Percentiles rank a stretch among this genome's conserved stretches.
Evolutionary conservation across 2,797 vertebrate species (phyloP).

Genomic region (Chrosomus eos): DNA sequence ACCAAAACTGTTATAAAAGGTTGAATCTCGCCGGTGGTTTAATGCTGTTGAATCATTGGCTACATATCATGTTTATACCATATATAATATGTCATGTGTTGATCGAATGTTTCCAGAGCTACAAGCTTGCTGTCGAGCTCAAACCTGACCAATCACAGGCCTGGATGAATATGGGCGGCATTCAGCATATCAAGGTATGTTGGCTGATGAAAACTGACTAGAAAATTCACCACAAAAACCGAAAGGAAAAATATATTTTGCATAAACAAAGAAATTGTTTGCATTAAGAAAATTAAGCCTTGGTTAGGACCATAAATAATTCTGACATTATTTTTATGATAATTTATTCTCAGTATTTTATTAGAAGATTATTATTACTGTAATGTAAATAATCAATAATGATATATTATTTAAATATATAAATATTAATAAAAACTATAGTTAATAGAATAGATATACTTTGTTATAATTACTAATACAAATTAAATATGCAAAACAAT

Average conservation of each 20-base stretch:
- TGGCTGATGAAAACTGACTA: neutral
- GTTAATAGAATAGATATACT: neutral
- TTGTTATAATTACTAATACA: neutral
- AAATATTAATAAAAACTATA: neutral
- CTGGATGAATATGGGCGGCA: slow-evolving; percentile 99
- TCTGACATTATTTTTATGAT: neutral
- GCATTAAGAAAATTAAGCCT: neutral
- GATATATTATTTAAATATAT: neutral
- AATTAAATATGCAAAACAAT: neutral
- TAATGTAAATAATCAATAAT: neutral
- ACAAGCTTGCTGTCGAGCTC: slow-evolving; percentile 87
- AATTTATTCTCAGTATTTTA: neutral
- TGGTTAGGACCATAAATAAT: neutral
- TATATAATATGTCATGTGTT: slow-evolving; percentile 8
- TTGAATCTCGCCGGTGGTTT: neutral
- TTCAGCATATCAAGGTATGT: slow-evolving; percentile 95
- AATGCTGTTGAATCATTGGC: neutral
- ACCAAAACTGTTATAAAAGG: neutral
- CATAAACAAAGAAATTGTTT: neutral
- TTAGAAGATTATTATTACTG: neutral
- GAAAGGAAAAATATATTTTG: neutral
- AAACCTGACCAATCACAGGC: slow-evolving; percentile 95
- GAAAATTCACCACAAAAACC: neutral
- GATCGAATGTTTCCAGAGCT: slow-evolving; percentile 80
- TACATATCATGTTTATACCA: neutral